Percentiles rank a stretch among this genome's conserved stretches.
Evolutionary conservation across 2,797 vertebrate genomes (phyloP).

Genomic region (Miichthys miiuy): DNA sequence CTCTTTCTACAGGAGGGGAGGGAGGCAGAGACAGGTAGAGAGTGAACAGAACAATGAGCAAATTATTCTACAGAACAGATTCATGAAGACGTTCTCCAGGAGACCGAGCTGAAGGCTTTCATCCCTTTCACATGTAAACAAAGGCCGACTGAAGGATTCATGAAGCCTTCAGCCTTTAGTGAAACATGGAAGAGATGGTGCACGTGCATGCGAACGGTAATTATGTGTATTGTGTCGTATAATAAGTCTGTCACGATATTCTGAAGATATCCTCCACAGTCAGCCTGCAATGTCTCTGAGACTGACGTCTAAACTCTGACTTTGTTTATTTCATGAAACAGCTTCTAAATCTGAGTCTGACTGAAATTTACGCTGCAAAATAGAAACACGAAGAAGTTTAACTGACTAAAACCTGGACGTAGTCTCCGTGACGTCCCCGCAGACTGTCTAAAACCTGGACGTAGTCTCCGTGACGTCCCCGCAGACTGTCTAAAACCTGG

Average conservation of each 20-base stretch:
- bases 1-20: neutral
- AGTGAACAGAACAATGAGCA: neutral
- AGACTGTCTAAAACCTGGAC: no score
- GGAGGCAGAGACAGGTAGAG: neutral
- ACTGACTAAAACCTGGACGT: no score
- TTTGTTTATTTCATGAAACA: no score
- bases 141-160: slow-evolving; percentile 8
- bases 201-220: neutral
- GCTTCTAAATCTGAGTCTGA: no score
- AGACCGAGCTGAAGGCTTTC: slow-evolving; percentile 29
- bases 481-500: no score
- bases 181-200: neutral
- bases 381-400: no score
- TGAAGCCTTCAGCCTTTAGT: neutral
- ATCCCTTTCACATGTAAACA: slow-evolving; percentile 18
- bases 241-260: neutral
- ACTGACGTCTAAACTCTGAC: no score
- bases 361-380: no score
- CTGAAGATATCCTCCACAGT: neutral
- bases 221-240: neutral
- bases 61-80: slow-evolving; percentile 13
- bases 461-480: no score
- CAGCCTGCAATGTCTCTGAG: no score
- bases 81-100: slow-evolving; percentile 14
- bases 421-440: no score